phyloP scores from a whole-genome alignment of 2,888 invertebrate species.

The Alviniconcha strummeri region DNA sequence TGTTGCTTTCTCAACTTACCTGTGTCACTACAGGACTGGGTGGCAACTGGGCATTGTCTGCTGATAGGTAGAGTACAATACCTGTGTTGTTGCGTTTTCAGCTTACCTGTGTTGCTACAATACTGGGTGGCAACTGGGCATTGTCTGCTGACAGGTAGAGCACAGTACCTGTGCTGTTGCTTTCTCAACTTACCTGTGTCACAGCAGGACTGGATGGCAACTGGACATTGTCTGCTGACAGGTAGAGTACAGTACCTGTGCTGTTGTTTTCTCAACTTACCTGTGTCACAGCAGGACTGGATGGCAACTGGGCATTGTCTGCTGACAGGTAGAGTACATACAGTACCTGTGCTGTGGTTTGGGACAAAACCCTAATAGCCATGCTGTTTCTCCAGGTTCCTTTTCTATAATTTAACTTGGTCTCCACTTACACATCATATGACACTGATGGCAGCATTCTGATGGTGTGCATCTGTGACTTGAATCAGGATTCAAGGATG shows the following conservation, averaged over 20 bases:
- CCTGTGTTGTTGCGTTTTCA: too few relatives aligned
- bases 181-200: conserved; percentile 53
- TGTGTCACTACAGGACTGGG: conserved; percentile 22
- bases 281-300: conserved; percentile 17
- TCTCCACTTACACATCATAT: too few relatives aligned
- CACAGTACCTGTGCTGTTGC: too few relatives aligned
- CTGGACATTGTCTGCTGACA: conserved; percentile 29
- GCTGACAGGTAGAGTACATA: conserved; percentile 11
- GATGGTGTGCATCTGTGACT: too few relatives aligned
- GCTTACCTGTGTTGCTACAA: conserved; percentile 54
- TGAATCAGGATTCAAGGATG: too few relatives aligned
- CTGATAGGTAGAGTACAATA: conserved; percentile 7
- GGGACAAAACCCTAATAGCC: too few relatives aligned
- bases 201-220: conserved; percentile 34
- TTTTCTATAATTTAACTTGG: not conserved
- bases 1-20: too few relatives aligned
- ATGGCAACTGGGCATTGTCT: conserved; percentile 31
- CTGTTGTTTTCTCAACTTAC: too few relatives aligned
- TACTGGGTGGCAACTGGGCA: conserved; percentile 33
- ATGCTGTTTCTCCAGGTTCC: not conserved
- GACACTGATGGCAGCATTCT: too few relatives aligned
- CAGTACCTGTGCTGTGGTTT: too few relatives aligned
- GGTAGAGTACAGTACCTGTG: not conserved
- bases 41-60: conserved; percentile 27
- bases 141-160: conserved; percentile 18